Evolutionary conservation across 2,797 vertebrate species (phyloP).

Genomic region (Sebastes oblongus): DNA sequence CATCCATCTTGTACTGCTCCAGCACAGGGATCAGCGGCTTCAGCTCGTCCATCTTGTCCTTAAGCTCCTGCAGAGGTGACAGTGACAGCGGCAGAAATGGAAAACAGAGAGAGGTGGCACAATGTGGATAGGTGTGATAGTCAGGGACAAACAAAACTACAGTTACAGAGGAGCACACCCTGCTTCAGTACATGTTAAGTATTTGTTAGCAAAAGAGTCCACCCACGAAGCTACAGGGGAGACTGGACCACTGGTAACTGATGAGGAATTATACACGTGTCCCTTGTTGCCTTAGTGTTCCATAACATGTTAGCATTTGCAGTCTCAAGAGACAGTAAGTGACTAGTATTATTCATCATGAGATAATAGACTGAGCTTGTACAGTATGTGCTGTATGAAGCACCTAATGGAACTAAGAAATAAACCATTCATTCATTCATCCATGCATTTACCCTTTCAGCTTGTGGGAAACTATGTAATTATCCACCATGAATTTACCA

Average conservation of each 20-base stretch:
- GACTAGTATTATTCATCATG: neutral
- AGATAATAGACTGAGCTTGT: neutral
- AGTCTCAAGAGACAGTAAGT: neutral
- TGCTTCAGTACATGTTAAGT: neutral
- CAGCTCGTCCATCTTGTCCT: constrained; percentile 97
- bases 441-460: neutral
- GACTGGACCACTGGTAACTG: neutral
- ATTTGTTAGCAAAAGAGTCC: neutral
- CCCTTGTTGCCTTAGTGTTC: neutral
- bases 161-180: neutral
- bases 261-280: neutral
- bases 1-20: constrained; percentile 99
- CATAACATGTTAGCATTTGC: neutral
- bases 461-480: neutral
- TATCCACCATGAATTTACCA: neutral
- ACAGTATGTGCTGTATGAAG: neutral
- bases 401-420: neutral
- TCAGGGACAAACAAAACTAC: constrained; percentile 1
- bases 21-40: constrained; percentile 95
- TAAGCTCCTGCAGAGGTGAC: constrained; percentile 87
- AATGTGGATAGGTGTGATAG: neutral
- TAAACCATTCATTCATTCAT: neutral
- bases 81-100: constrained; percentile 18
- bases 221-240: neutral
- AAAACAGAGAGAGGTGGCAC: constrained; percentile 11